Evolutionary conservation across 2,888 invertebrate species (phyloP).

Genomic region (Cybosia mesomella): DNA sequence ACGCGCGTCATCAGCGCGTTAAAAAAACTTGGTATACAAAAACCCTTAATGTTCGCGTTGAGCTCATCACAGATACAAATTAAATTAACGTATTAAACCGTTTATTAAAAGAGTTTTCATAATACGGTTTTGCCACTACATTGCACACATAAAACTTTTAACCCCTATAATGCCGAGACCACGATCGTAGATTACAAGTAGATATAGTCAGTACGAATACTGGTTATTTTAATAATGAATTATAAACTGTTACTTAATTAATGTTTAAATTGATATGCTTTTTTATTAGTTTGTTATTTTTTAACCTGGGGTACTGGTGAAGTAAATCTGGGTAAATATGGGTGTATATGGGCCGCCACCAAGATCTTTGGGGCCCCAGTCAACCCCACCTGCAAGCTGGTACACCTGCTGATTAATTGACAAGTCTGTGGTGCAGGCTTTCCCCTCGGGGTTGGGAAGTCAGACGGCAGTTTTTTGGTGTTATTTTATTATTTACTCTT

Average conservation of each 20-base stretch:
- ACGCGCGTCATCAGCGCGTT: too few species aligned
- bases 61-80: not conserved
- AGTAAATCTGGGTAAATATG: too few species aligned
- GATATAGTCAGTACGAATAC: conserved; percentile 12
- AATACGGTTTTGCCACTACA: conserved; percentile 26
- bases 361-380: too few species aligned
- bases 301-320: too few species aligned
- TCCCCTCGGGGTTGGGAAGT: too few species aligned
- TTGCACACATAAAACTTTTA: conserved; percentile 30
- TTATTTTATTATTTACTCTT: too few species aligned
- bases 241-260: not conserved
- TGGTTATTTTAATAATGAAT: conserved; percentile 15
- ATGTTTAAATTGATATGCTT: not conserved
- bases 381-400: too few species aligned
- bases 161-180: conserved; percentile 37
- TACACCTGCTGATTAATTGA: too few species aligned
- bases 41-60: not conserved
- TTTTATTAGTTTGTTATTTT: not conserved
- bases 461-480: too few species aligned
- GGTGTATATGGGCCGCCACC: too few species aligned
- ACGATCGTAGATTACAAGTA: conserved; percentile 32
- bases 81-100: not conserved
- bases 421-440: too few species aligned
- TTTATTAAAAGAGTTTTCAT: conserved; percentile 8
- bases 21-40: too few species aligned